Percentiles rank a stretch among this genome's conserved stretches.
Evolutionary conservation across 2,113 vertebrate genomes (phyloP).

Genomic region (Chrysochloris asiatica): DNA sequence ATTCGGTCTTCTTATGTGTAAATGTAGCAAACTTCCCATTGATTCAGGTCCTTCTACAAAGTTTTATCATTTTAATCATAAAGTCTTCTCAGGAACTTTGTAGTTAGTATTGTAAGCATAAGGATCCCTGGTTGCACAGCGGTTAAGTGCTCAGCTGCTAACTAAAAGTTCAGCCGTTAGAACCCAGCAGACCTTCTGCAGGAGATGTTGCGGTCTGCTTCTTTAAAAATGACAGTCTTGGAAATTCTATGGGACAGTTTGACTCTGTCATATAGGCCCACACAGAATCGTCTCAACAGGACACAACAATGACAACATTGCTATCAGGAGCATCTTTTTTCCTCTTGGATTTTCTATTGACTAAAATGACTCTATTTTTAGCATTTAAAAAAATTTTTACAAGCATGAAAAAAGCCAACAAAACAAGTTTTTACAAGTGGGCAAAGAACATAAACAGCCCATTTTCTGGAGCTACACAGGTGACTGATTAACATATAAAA

Average conservation of each 20-base stretch:
- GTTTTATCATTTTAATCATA: slow-evolving; percentile 1
- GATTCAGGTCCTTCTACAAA: slow-evolving; percentile 22
- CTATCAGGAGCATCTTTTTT: slow-evolving; percentile 29
- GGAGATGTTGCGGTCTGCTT: background rate
- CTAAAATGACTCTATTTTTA: slow-evolving; percentile 52
- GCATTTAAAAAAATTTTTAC: background rate
- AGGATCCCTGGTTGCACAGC: background rate
- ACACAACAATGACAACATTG: background rate
- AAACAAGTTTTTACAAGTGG: slow-evolving; percentile 15
- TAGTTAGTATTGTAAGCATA: background rate
- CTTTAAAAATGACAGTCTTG: background rate
- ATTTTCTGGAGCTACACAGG: slow-evolving; percentile 49
- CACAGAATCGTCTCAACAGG: background rate
- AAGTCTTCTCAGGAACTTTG: slow-evolving; percentile 31
- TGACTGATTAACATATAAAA: slow-evolving; percentile 19
- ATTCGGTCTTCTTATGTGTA: slow-evolving; percentile 26
- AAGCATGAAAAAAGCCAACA: slow-evolving; percentile 39
- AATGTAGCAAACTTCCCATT: slow-evolving; percentile 2
- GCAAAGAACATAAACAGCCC: slow-evolving; percentile 10
- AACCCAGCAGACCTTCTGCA: background rate
- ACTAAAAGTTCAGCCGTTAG: background rate
- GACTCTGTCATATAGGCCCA: background rate
- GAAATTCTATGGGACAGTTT: background rate
- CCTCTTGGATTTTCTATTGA: slow-evolving; percentile 32
- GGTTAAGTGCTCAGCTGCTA: background rate